These are phyloP conservation scores for Lota lota DNA, from an alignment of 2,113 vertebrate species.

Conservation along the genomic window DNA sequence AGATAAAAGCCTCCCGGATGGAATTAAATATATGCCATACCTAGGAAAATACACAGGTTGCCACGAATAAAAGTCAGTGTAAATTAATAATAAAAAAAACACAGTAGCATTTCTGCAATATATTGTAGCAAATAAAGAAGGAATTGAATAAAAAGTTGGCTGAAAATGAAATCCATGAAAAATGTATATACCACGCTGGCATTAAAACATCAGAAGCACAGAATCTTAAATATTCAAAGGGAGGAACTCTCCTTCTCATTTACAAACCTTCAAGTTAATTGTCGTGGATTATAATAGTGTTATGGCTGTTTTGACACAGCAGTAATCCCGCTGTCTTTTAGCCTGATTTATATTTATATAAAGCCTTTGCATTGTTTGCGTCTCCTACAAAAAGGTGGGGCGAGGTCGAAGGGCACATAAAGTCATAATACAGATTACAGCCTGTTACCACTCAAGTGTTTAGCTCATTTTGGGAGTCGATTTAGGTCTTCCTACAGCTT, in stretches of 20 bases:
- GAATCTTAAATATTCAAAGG: background rate
- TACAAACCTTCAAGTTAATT: conserved; percentile 38
- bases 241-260: background rate
- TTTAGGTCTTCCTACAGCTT: conserved; percentile 46
- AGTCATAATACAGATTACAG: conserved; percentile 64
- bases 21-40: conserved; percentile 8
- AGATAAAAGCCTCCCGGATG: conserved; percentile 32
- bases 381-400: no score
- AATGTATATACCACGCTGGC: background rate
- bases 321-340: conserved; percentile 20
- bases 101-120: background rate
- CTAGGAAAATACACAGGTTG: no score
- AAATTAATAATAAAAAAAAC: conserved; percentile 8
- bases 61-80: background rate
- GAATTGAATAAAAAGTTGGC: conserved; percentile 23
- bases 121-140: background rate
- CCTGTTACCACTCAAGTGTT: conserved; percentile 61
- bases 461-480: conserved; percentile 55
- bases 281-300: conserved; percentile 32
- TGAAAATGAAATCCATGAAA: conserved; percentile 13
- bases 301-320: conserved; percentile 40
- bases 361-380: conserved; percentile 59
- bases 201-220: no score
- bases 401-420: no score
- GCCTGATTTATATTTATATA: no score